phyloP scores from a whole-genome alignment of 2,888 invertebrate species.

The Psococerastis gibbosa region DNA sequence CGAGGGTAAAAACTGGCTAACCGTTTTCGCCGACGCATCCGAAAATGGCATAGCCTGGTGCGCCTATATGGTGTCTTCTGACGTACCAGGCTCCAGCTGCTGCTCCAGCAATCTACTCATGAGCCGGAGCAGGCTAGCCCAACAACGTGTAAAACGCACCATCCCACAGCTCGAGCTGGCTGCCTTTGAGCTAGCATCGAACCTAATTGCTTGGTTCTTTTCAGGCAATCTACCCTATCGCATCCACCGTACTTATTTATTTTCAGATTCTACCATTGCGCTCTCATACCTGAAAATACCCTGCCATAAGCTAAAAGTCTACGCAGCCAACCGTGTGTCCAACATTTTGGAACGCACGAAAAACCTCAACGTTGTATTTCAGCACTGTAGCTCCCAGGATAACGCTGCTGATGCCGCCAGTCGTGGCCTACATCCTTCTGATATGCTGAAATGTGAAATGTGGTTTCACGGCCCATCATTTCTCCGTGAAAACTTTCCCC shows the following conservation, averaged over 20 bases:
- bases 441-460: too few species aligned
- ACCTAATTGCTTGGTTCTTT: neutral
- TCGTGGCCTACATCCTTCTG: too few species aligned
- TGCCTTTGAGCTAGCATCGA: neutral
- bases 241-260: neutral
- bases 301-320: neutral
- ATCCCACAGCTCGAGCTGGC: conserved; percentile 1
- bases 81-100: too few species aligned
- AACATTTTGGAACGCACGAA: too few species aligned
- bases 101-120: neutral
- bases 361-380: too few species aligned
- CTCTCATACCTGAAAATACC: neutral
- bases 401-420: too few species aligned
- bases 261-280: neutral
- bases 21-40: conserved; percentile 8
- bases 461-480: too few species aligned
- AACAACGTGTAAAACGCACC: neutral
- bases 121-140: neutral
- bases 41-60: conserved; percentile 10
- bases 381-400: too few species aligned
- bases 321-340: neutral
- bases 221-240: neutral
- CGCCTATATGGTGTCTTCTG: conserved; percentile 1
- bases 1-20: neutral
- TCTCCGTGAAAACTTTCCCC: too few species aligned